Percentiles rank a stretch among this genome's conserved stretches.
phyloP scores from a whole-genome alignment of 2,797 vertebrate species.

The Alosa sapidissima region DNA sequence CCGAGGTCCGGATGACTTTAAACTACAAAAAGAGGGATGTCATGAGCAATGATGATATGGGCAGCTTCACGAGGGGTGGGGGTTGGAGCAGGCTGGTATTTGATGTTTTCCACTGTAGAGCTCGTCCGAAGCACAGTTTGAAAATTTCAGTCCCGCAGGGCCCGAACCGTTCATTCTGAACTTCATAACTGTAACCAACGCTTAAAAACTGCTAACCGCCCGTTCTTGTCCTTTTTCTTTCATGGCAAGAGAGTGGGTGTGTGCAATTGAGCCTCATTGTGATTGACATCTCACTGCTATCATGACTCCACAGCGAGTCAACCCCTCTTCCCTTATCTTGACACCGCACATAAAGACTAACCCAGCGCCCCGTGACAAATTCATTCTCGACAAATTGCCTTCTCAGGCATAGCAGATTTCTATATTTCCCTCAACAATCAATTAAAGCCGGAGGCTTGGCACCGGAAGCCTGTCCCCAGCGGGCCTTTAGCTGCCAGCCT shows the following conservation, averaged over 20 bases:
- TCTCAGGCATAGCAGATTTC: conserved; percentile 59
- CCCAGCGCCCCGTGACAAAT: conserved; percentile 61
- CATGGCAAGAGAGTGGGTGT: conserved; percentile 52
- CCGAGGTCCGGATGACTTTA: conserved; percentile 39
- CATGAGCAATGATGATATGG: conserved; percentile 24
- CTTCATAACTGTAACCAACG: conserved; percentile 36
- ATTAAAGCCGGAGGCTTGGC: conserved; percentile 67
- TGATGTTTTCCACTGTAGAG: neutral
- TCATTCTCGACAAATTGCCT: conserved; percentile 67
- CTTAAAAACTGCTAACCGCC: conserved; percentile 43
- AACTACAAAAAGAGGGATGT: conserved; percentile 27
- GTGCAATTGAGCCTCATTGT: conserved; percentile 54
- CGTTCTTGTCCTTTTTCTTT: conserved; percentile 40
- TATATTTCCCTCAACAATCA: conserved; percentile 70
- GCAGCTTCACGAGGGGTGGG: neutral
- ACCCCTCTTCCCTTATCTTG: conserved; percentile 58
- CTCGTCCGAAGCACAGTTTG: neutral
- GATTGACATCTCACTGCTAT: conserved; percentile 32
- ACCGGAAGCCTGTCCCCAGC: conserved; percentile 44
- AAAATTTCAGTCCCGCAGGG: conserved; percentile 6
- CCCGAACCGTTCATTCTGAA: neutral
- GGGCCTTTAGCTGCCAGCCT: conserved; percentile 45
- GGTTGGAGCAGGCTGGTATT: neutral
- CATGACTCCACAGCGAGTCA: conserved; percentile 49
- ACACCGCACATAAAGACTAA: conserved; percentile 54